Conservation (phyloP, 2,888 invertebrate species). For the Drosophila phalerata region DNA sequence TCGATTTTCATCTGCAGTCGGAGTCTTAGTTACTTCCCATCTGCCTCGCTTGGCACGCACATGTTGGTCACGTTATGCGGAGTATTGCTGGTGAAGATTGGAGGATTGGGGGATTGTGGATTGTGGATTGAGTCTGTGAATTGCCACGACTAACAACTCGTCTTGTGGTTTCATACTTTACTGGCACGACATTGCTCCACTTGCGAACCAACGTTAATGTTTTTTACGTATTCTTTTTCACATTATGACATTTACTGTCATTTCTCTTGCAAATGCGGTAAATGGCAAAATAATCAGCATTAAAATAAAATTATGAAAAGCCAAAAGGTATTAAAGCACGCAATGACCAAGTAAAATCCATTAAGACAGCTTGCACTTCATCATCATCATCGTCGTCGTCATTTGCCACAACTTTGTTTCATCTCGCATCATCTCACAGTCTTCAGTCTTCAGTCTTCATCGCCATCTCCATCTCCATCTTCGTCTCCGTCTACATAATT, state of each 20-base stretch:
- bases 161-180: conserved; percentile 66
- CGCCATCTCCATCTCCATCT: neutral
- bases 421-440: neutral
- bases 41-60: conserved; percentile 64
- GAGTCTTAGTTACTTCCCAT: conserved; percentile 34
- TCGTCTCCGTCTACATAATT: conserved; percentile 21
- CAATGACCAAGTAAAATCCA: conserved; percentile 73
- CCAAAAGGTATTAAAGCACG: conserved; percentile 62
- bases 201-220: conserved; percentile 58
- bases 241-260: conserved; percentile 62
- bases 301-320: conserved; percentile 60
- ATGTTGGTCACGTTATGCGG: conserved; percentile 77
- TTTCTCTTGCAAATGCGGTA: conserved; percentile 63
- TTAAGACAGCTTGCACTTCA: conserved; percentile 53
- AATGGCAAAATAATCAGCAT: conserved; percentile 65
- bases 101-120: conserved; percentile 1
- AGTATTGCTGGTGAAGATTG: conserved; percentile 7
- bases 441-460: conserved; percentile 3
- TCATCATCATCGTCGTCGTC: conserved; percentile 11
- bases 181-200: conserved; percentile 78
- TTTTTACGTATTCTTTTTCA: conserved; percentile 33
- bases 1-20: conserved; percentile 29
- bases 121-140: conserved; percentile 25
- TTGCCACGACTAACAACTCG: conserved; percentile 42
- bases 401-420: neutral